phyloP scores from a whole-genome alignment of 2,888 invertebrate genomes.

The Acanthopleura granulata region DNA sequence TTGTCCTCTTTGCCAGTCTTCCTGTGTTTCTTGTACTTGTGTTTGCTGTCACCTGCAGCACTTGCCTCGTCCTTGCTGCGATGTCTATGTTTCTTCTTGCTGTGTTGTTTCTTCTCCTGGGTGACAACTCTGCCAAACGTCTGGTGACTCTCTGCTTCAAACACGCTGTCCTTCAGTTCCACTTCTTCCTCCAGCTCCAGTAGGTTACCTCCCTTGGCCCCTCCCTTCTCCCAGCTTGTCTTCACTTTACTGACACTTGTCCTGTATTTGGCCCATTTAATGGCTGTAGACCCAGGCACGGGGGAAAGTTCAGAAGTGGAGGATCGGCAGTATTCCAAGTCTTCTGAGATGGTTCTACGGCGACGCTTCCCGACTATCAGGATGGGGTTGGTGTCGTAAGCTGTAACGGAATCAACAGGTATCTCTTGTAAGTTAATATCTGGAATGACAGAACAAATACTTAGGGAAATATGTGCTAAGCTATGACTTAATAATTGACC shows the following conservation, averaged over 20 bases:
- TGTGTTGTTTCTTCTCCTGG: background rate
- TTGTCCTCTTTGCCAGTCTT: background rate
- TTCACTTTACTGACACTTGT: conserved; percentile 21
- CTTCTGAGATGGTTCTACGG: conserved; percentile 74
- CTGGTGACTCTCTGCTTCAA: conserved; percentile 9
- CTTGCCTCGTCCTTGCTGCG: conserved; percentile 10
- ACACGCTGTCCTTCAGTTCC: conserved; percentile 1
- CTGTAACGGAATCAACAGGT: conserved; percentile 70
- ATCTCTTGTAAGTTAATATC: no score
- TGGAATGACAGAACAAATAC: no score
- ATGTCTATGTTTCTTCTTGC: conserved; percentile 28
- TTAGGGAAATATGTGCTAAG: no score
- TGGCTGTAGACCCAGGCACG: background rate
- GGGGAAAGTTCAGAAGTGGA: background rate
- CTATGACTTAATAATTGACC: no score
- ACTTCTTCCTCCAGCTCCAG: conserved; percentile 2
- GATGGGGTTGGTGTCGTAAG: conserved; percentile 86
- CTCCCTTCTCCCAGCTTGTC: conserved; percentile 15
- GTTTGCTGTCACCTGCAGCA: background rate
- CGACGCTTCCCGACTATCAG: conserved; percentile 82
- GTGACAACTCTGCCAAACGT: background rate
- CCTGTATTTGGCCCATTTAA: background rate
- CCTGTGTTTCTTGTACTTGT: conserved; percentile 2
- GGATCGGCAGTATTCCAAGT: conserved; percentile 22
- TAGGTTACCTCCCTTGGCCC: conserved; percentile 12